Conservation (phyloP, 2,888 invertebrate species). For the Folsomia candida region DNA sequence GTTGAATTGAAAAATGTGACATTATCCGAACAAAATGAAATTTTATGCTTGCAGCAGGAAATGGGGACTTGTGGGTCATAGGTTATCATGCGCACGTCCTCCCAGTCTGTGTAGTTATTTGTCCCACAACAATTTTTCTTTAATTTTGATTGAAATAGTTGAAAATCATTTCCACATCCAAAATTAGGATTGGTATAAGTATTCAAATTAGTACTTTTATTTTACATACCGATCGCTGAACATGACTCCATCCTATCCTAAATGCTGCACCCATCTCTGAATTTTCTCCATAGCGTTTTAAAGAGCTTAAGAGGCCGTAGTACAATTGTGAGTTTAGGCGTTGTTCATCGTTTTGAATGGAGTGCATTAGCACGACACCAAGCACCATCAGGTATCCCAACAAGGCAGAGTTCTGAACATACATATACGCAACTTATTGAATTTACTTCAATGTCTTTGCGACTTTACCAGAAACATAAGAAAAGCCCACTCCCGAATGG, state of each 20-base stretch:
- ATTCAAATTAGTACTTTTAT: no score
- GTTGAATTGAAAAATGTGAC: background rate
- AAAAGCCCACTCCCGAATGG: background rate
- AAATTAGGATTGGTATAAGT: no score
- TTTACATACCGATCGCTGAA: background rate
- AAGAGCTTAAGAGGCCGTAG: background rate
- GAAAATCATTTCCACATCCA: no score
- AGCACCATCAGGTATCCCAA: background rate
- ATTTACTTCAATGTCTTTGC: background rate
- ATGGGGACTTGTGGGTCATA: slow-evolving; percentile 2
- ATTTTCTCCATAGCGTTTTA: background rate
- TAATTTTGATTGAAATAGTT: no score
- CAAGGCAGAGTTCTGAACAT: background rate
- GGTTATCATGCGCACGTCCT: background rate
- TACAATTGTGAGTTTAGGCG: background rate
- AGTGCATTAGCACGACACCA: background rate
- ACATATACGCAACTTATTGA: background rate
- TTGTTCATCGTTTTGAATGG: background rate
- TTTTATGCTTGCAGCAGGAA: background rate
- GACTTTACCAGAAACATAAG: background rate
- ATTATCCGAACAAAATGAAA: slow-evolving; percentile 3
- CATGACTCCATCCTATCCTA: background rate
- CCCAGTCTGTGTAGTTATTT: slow-evolving; percentile 2
- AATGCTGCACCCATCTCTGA: background rate
- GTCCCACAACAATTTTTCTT: background rate